These are phyloP conservation scores for Mustela nigripes DNA, from an alignment of 2,113 vertebrate genomes.

Conservation along the genomic window DNA sequence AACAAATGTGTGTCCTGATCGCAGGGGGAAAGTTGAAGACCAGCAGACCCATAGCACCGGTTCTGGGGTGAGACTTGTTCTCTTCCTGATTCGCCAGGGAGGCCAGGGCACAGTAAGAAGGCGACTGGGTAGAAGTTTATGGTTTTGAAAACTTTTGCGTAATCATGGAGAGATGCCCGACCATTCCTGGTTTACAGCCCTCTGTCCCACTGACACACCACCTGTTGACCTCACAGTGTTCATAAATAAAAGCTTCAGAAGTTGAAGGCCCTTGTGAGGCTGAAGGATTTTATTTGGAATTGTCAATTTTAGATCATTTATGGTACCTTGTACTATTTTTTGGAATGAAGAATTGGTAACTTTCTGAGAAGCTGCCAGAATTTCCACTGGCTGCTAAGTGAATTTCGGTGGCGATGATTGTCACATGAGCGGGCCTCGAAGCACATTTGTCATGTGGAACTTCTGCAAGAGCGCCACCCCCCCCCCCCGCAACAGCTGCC, in stretches of 20 bases:
- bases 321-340: not conserved
- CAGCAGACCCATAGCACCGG: conserved; percentile 84
- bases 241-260: not conserved
- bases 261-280: conserved; percentile 43
- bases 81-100: conserved; percentile 44
- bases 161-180: conserved; percentile 26
- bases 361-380: not conserved
- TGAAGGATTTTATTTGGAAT: not conserved
- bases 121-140: not conserved
- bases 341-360: conserved; percentile 42
- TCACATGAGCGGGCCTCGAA: not conserved
- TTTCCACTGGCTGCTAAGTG: not conserved
- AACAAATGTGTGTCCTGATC: conserved; percentile 87
- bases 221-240: conserved; percentile 63
- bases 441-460: not conserved
- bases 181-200: conserved; percentile 39
- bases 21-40: conserved; percentile 88
- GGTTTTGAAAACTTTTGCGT: not conserved
- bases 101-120: conserved; percentile 31
- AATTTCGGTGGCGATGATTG: not conserved
- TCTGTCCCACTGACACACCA: not conserved
- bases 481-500: not conserved
- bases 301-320: not conserved
- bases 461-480: not conserved
- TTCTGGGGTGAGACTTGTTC: conserved; percentile 68